Percentiles rank a stretch among this genome's conserved stretches.
phyloP scores from a whole-genome alignment of 2,888 invertebrate species.

The Seira sanloemensis region DNA sequence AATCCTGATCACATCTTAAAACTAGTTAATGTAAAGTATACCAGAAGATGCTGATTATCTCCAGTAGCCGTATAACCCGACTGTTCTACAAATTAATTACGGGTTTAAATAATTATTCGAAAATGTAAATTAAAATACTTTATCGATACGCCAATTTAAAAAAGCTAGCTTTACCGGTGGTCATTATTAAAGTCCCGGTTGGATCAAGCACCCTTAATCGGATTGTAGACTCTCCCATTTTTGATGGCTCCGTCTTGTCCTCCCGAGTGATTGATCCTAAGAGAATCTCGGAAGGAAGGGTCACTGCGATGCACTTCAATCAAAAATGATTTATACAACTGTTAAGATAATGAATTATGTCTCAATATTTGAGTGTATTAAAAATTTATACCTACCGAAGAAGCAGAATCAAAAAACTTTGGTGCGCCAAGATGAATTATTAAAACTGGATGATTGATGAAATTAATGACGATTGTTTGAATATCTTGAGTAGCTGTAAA shows the following conservation, averaged over 20 bases:
- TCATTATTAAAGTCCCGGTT: constrained; percentile 46
- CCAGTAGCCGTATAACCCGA: constrained; percentile 55
- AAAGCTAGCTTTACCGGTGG: too few species aligned
- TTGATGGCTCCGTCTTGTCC: constrained; percentile 43
- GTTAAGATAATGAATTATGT: too few species aligned
- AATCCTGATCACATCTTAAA: background rate
- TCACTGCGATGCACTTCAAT: constrained; percentile 56
- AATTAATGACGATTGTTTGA: constrained; percentile 47
- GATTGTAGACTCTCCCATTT: constrained; percentile 51
- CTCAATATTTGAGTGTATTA: background rate
- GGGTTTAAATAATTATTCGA: too few species aligned
- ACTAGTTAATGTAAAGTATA: constrained; percentile 8
- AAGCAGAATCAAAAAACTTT: constrained; percentile 57
- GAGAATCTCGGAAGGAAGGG: constrained; percentile 61
- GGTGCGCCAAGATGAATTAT: constrained; percentile 64
- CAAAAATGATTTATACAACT: background rate
- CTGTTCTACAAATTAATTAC: too few species aligned
- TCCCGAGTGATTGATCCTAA: constrained; percentile 62
- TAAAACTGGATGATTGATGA: constrained; percentile 49
- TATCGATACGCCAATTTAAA: too few species aligned
- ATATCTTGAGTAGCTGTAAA: constrained; percentile 59
- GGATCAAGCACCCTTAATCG: constrained; percentile 51
- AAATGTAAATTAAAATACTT: too few species aligned
- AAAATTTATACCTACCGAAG: constrained; percentile 41
- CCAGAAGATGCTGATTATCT: constrained; percentile 63